Conservation (phyloP, 2,888 invertebrate species). For the Hylaea fasciaria region DNA sequence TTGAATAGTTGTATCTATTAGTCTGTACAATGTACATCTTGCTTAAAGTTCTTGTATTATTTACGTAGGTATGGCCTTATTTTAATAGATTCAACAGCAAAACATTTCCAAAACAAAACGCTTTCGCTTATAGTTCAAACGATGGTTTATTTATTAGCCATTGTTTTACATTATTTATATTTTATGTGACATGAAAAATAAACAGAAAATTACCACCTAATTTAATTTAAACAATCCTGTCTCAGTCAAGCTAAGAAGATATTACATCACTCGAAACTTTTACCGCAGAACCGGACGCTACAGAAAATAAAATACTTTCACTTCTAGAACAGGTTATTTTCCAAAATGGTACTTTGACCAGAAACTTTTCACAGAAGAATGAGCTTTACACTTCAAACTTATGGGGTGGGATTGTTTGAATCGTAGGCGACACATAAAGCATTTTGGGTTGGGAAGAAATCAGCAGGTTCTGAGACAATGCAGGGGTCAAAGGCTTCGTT, state of each 20-base stretch:
- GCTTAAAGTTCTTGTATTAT: too few species aligned
- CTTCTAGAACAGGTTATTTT: slow-evolving; percentile 55
- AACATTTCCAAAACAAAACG: too few species aligned
- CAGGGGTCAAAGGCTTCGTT: slow-evolving; percentile 70
- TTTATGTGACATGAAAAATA: neutral
- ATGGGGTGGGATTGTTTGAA: slow-evolving; percentile 40
- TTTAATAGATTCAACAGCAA: too few species aligned
- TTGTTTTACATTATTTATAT: too few species aligned
- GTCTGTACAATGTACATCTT: too few species aligned
- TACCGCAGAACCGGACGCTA: slow-evolving; percentile 75
- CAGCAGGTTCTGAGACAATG: slow-evolving; percentile 65
- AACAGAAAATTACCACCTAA: slow-evolving; percentile 1
- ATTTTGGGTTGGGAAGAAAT: slow-evolving; percentile 25
- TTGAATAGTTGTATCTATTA: too few species aligned
- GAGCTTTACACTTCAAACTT: slow-evolving; percentile 26
- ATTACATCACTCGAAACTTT: slow-evolving; percentile 79
- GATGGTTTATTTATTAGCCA: too few species aligned
- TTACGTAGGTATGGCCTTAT: too few species aligned
- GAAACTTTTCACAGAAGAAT: slow-evolving; percentile 37
- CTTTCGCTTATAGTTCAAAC: too few species aligned
- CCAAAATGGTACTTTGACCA: slow-evolving; percentile 49
- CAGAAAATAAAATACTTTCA: slow-evolving; percentile 78
- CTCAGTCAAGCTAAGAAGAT: slow-evolving; percentile 59
- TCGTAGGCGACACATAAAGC: slow-evolving; percentile 30
- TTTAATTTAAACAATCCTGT: slow-evolving; percentile 35